phyloP scores from a whole-genome alignment of 1,140 invertebrate species.

The Leptinotarsa defecta region DNA sequence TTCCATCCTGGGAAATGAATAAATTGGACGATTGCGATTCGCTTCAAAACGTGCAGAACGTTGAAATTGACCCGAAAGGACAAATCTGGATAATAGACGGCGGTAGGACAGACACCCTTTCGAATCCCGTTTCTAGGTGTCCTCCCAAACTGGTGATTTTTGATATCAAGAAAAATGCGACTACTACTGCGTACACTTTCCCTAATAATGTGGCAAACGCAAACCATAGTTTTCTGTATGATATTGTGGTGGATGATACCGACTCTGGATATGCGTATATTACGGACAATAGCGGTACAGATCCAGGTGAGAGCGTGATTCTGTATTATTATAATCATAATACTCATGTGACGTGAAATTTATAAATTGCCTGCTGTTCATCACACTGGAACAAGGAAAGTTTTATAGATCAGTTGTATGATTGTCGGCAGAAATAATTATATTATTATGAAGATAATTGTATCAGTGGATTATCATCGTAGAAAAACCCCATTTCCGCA shows the following conservation, averaged over 20 bases:
- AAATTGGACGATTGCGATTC: slow-evolving; percentile 64
- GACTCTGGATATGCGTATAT: slow-evolving; percentile 72
- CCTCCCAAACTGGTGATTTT: slow-evolving; percentile 69
- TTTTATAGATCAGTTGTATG: no score
- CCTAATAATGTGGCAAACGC: slow-evolving; percentile 59
- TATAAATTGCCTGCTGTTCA: no score
- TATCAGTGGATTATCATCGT: no score
- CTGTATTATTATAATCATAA: no score
- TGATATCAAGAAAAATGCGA: slow-evolving; percentile 61
- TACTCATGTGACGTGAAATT: no score
- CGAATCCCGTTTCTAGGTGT: slow-evolving; percentile 58
- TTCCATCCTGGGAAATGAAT: slow-evolving; percentile 73
- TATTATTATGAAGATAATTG: no score
- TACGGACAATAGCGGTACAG: slow-evolving; percentile 66
- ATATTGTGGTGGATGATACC: slow-evolving; percentile 70
- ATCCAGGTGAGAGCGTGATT: slow-evolving; percentile 60
- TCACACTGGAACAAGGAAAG: no score
- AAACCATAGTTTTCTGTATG: slow-evolving; percentile 65
- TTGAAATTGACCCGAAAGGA: slow-evolving; percentile 70
- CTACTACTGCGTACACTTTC: slow-evolving; percentile 63
- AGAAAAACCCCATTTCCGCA: no score
- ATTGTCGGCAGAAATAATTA: no score
- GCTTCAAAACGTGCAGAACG: slow-evolving; percentile 72
- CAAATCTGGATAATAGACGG: slow-evolving; percentile 74
- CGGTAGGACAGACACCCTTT: slow-evolving; percentile 59